Percentiles rank a stretch among this genome's conserved stretches.
These are phyloP conservation scores for Cynocephalus volans DNA, from an alignment of 2,113 vertebrate genomes.

Conservation along the genomic window DNA sequence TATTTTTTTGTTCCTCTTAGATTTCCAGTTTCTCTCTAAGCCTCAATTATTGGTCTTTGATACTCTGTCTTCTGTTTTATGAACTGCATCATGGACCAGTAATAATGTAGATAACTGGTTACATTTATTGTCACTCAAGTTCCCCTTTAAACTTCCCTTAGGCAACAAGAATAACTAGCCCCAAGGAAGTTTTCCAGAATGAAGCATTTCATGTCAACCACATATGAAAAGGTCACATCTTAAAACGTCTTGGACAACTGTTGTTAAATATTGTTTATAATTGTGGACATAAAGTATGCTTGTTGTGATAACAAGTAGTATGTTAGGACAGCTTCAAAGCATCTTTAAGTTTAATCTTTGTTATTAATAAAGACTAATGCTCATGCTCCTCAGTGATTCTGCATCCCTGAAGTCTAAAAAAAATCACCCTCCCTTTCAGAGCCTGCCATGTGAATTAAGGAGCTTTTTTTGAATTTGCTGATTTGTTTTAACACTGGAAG, in stretches of 20 bases:
- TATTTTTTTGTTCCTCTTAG: background rate
- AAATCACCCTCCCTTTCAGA: background rate
- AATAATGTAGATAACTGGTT: background rate
- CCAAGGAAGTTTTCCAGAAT: background rate
- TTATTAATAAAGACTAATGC: constrained; percentile 58
- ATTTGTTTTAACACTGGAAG: background rate
- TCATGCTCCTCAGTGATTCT: background rate
- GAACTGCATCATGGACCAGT: background rate
- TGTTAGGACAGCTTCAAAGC: constrained; percentile 85
- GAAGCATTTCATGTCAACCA: background rate
- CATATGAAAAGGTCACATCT: background rate
- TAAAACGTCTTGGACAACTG: constrained; percentile 79
- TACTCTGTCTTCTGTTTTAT: background rate
- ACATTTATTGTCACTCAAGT: background rate
- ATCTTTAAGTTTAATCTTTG: constrained; percentile 79
- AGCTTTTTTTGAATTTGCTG: background rate
- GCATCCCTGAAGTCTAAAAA: background rate
- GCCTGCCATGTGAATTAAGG: background rate
- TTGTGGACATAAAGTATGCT: constrained; percentile 61
- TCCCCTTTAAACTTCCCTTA: background rate
- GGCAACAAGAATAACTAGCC: background rate
- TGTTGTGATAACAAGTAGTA: background rate
- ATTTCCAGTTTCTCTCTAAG: background rate
- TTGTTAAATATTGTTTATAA: constrained; percentile 81
- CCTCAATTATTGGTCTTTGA: background rate